These are phyloP conservation scores for Scelioninae gen. 1 DNA, from an alignment of 2,888 invertebrate species.

Conservation along the genomic window DNA sequence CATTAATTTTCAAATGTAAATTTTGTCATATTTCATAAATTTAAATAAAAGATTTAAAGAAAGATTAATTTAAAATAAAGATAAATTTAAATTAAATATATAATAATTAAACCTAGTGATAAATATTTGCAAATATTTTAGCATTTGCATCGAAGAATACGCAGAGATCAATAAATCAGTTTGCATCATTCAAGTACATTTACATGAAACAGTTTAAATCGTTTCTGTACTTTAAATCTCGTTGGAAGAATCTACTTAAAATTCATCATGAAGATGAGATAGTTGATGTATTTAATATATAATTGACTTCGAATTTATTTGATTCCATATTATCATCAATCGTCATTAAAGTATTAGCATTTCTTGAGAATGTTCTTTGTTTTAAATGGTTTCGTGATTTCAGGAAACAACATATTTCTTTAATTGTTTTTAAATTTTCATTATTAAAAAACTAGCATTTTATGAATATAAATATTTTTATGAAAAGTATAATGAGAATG, in stretches of 20 bases:
- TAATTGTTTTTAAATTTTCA: too few relatives aligned
- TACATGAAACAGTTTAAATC: slow-evolving; percentile 45
- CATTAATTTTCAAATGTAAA: too few relatives aligned
- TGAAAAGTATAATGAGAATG: too few relatives aligned
- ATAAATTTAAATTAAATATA: neutral
- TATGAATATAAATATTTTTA: too few relatives aligned
- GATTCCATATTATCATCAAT: slow-evolving; percentile 6
- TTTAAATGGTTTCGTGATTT: too few relatives aligned
- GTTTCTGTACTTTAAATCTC: slow-evolving; percentile 8
- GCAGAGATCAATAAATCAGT: slow-evolving; percentile 53
- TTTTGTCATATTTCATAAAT: too few relatives aligned
- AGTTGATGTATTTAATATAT: slow-evolving; percentile 37
- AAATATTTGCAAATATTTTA: slow-evolving; percentile 37
- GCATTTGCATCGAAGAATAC: slow-evolving; percentile 20
- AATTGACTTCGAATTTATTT: slow-evolving; percentile 27
- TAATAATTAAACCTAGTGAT: slow-evolving; percentile 12
- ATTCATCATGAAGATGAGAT: slow-evolving; percentile 42
- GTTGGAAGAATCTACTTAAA: slow-evolving; percentile 24
- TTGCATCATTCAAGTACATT: slow-evolving; percentile 40
- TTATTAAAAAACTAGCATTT: too few relatives aligned
- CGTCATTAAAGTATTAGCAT: slow-evolving; percentile 7
- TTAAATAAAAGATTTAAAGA: too few relatives aligned
- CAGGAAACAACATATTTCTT: too few relatives aligned
- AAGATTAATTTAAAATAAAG: neutral
- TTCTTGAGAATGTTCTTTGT: too few relatives aligned